Evolutionary conservation across 2,113 vertebrate genomes (phyloP).

Genomic region (Apteryx owenii): DNA sequence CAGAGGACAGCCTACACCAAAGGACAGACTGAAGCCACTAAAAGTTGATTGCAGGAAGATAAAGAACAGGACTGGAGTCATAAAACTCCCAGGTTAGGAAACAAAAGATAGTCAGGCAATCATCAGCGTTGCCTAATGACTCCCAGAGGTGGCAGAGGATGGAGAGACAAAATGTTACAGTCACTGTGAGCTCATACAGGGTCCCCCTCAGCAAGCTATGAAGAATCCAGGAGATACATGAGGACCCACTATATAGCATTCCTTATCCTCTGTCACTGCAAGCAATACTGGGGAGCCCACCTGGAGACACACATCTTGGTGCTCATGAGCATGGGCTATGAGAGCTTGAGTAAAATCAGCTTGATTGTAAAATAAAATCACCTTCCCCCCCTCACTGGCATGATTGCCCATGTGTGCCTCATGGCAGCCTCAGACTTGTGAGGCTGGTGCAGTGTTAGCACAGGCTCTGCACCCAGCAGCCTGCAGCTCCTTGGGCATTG

Average conservation of each 20-base stretch:
- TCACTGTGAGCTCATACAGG: not conserved
- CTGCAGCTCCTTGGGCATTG: too few relatives aligned
- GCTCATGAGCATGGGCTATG: too few relatives aligned
- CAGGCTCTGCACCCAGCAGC: too few relatives aligned
- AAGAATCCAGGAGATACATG: not conserved
- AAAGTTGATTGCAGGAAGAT: not conserved
- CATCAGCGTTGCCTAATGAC: fast-evolving
- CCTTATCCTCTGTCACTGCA: not conserved
- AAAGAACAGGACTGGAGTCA: not conserved
- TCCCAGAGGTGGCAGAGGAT: not conserved
- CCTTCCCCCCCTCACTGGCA: too few relatives aligned
- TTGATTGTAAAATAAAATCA: too few relatives aligned
- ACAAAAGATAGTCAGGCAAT: not conserved
- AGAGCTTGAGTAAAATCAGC: too few relatives aligned
- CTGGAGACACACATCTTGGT: too few relatives aligned
- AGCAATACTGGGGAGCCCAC: too few relatives aligned
- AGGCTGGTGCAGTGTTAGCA: too few relatives aligned
- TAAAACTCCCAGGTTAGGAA: not conserved
- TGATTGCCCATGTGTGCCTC: too few relatives aligned
- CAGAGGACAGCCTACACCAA: not conserved
- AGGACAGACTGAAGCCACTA: not conserved
- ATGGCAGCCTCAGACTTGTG: too few relatives aligned
- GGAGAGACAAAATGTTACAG: not conserved
- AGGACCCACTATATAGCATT: not conserved
- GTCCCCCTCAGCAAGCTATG: not conserved